Base-by-base conservation (phyloP, 2,797 vertebrate species). In the Salmo trutta region DNA sequence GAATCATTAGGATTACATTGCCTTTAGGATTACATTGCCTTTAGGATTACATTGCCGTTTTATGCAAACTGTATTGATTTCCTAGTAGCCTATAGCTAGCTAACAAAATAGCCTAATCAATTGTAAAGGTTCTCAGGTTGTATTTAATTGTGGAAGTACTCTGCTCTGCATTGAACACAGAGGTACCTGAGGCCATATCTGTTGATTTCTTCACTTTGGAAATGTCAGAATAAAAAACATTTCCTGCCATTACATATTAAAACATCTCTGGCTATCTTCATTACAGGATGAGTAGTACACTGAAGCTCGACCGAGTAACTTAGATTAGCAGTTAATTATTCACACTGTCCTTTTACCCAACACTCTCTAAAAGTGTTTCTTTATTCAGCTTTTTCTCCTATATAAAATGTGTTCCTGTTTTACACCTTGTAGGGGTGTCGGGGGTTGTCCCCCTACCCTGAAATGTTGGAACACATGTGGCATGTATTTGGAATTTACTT, bases 291-390 rank as follows among this genome's bases (percentile, higher is more conserved):
- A 91, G 91, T 90, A 91, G 91, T 84, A 91, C 85, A 89, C 88
- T 83, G 84, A 86, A 87, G 89, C 85, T 17, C 33, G 8, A 47
- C n/a, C 76, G 68, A 88, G 87, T 84, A 82, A 84, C 86, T 82
- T 85, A 86, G 75, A 62, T 64, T 24, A 64, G 21, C 19, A 72
- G 93, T 94, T 84, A 94, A 94, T 94, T 93, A 94, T 94, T 94
- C 86, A 95, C 84, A 85, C 84, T 92, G 92, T 93, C 93, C 92
- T 93, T 47, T 92, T 87, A 79, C 81, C 14, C 91, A 92, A 92
- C 91, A 91, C 88, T 76, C 81, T 82, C 90, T 87, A 87, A 91
- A 85, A 90, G 85, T 85, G 41, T 82, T 89, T 79, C 33, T 77
- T 86, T 84, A 84, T 88, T 81, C 74, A 64, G 70, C 68, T 69